Base-by-base conservation (phyloP, 2,888 invertebrate genomes). In the Serripes groenlandicus region DNA sequence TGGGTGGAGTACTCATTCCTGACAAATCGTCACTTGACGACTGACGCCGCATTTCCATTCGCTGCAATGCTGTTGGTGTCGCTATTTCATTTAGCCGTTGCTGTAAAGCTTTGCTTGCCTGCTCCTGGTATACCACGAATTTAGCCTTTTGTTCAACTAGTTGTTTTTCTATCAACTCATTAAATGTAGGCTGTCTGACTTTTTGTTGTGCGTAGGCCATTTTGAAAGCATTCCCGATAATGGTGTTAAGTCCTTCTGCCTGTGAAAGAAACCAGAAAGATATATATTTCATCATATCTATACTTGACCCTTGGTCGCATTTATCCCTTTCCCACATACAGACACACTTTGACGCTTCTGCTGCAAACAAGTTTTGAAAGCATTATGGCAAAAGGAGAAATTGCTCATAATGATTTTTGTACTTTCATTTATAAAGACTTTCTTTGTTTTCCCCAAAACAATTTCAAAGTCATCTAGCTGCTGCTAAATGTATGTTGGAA, bases 181-280 rank as follows among this genome's bases (percentile, higher is more conserved):
- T 92, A 88, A 94, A 94, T 21, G 94, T 93, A 3, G 93, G 94
- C 84, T 92, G 93, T 72, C 90, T 86, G 28, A 88, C 86, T 69
- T 90, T 86, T 78, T 92, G 91, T 95, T 97, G 97, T 93, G 97
- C 97, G 96, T 97, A 97, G 94, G 98, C 97, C 97, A 97, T 97
- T 95, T 97, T 97, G 96, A 98, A 97, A 94, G 97, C 97, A 97
- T 97, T 97, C 95, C 97, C 97, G 93, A 97, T 97, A 92, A 97
- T 96, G 91, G 97, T 96, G 95, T 97, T 97, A 94, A 97, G 95
- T 95, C 97, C 97, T 95, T 97, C 97, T 93, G 97, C 97, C 97
- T 97, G 96, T 3, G 94, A 95, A 89, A 94, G 69, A 35, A 56
- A 49, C 49, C 3, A 49, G 21, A 42, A 49, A 49, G n/a, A n/a